These are phyloP conservation scores for Cepphus grylle DNA, from an alignment of 2,113 vertebrate species.

Conservation along the genomic window DNA sequence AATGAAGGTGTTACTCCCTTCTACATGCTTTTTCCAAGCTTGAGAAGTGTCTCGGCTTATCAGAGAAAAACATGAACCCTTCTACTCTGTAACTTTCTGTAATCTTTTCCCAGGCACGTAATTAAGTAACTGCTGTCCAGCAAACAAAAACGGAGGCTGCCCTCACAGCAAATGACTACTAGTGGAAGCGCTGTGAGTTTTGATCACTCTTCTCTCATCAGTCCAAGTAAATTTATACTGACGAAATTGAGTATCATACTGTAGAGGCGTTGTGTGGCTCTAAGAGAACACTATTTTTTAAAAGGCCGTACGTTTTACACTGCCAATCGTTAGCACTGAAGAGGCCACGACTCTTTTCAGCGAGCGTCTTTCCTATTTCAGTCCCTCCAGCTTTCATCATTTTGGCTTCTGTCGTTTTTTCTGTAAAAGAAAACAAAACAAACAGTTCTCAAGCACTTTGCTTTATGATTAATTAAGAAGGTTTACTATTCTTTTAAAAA, in stretches of 20 bases:
- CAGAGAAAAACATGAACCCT: not conserved
- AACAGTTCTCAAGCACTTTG: not conserved
- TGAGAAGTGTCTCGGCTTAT: fast-evolving
- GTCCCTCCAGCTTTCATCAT: constrained; percentile 99
- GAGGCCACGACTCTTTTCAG: constrained; percentile 95
- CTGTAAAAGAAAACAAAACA: constrained; percentile 65
- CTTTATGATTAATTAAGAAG: fast-evolving
- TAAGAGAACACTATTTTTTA: not conserved
- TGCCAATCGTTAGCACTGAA: constrained; percentile 99
- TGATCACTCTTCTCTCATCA: not conserved
- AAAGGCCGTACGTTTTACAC: constrained; percentile 89
- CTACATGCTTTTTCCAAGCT: fast-evolving
- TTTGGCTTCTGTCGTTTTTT: constrained; percentile 97
- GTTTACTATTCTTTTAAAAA: not conserved
- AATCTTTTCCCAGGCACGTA: not conserved
- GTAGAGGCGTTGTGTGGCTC: fast-evolving
- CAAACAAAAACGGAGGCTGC: fast-evolving
- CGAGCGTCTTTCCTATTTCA: constrained; percentile 97
- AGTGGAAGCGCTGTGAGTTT: fast-evolving
- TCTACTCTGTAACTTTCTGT: not conserved
- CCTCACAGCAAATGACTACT: not conserved
- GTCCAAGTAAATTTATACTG: not conserved
- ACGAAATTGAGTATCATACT: fast-evolving
- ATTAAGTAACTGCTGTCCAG: not conserved
- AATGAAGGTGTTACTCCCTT: fast-evolving